Base-by-base conservation (phyloP, 2,797 vertebrate species). In the Ambastaia sidthimunki region DNA sequence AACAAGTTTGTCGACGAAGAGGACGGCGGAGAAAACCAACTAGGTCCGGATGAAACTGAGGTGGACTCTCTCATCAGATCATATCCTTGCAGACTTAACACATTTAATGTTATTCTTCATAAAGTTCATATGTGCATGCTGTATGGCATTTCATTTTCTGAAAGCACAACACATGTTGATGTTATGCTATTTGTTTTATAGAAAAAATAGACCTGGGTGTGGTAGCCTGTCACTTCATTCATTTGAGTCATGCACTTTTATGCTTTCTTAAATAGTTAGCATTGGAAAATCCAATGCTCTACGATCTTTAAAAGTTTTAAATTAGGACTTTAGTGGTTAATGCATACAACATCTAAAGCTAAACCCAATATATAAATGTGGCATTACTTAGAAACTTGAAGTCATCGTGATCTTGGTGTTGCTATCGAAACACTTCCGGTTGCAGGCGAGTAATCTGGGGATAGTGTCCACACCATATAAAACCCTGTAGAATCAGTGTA, bases 1-100 rank as follows among this genome's bases (percentile, higher is more conserved):
- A 98, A 99, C 90, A 98, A 98, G 89, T 99, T 98, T 86, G 97
- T 99, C 88, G 97, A 99, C 81, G 97, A 99, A 80, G 97, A 99
- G 78, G 97, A 99, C 41, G 97, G 95, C 37, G 96, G 95, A 60
- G 97, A 99, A 72, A 97, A 96, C 80, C 97, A 98, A 82, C 82
- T 92, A 82, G 97, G 97, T 78, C 97, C 97, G 1, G 97, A 99
- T 87, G 96, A 98, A 86, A 93, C 95, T 85, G 97, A 99, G 91
- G 97, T 98, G 93, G 97, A 98, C 86, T 95, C 96, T 9, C 96
- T 97, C 74, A 93, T 99, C 89, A 94, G 96, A 86, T 96, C 98
- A 98, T 99, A 99, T 99, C 97, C 96, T 98, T 81, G 59, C 25
- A 68, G 23, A 18, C 12, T 16, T 1, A 6, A 7, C 23, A 25